Conservation (phyloP, 2,113 vertebrate genomes). For the Pampusana beccarii region DNA sequence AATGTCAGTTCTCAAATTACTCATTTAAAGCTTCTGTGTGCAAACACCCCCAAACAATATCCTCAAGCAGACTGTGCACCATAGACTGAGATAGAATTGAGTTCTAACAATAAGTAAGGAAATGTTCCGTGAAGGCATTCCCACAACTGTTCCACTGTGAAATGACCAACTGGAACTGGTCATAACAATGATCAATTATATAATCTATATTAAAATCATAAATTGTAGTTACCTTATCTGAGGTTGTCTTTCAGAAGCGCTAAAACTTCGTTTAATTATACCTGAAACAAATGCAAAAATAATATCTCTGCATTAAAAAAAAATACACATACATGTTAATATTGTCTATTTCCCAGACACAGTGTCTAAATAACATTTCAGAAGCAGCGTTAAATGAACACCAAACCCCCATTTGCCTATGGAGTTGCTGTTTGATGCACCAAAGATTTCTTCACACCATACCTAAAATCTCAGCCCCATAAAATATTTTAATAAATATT, state of each 20-base stretch:
- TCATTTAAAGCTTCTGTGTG: not conserved
- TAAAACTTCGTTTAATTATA: conserved; percentile 70
- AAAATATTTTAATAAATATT: not conserved
- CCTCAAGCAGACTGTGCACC: not conserved
- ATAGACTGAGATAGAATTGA: not conserved
- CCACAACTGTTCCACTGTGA: not conserved
- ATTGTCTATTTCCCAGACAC: not conserved
- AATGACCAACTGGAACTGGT: not conserved
- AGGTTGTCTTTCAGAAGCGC: conserved; percentile 68
- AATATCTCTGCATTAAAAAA: not conserved
- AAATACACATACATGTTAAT: not conserved
- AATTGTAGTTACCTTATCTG: conserved; percentile 66
- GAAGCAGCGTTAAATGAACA: not conserved
- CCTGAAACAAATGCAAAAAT: conserved; percentile 64
- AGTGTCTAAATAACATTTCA: not conserved
- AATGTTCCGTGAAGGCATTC: not conserved
- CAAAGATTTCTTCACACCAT: not conserved
- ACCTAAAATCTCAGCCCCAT: not conserved
- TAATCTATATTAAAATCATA: not conserved
- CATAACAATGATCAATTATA: not conserved
- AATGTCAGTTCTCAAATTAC: not conserved
- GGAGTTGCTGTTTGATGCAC: not conserved
- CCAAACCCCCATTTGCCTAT: not conserved
- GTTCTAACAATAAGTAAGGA: not conserved
- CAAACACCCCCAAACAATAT: not conserved